These are phyloP conservation scores for Calameuta idolon DNA, from an alignment of 2,888 invertebrate species.

Conservation along the genomic window DNA sequence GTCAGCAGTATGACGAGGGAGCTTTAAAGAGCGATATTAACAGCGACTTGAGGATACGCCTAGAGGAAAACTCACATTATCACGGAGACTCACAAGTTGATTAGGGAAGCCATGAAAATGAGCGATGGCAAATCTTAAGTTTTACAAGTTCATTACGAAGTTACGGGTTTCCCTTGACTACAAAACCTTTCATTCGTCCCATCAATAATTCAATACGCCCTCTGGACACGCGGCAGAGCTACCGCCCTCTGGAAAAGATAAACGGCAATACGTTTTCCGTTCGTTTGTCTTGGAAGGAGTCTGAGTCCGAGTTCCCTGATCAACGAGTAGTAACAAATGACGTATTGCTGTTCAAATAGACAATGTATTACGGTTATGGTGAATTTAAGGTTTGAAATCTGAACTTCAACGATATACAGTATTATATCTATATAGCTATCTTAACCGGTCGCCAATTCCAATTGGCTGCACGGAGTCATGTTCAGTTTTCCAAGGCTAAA, in stretches of 20 bases:
- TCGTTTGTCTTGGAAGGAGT: neutral
- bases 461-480: neutral
- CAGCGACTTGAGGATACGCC: neutral
- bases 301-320: neutral
- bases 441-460: neutral
- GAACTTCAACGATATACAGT: neutral
- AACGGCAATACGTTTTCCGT: neutral
- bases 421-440: neutral
- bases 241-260: neutral
- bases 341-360: neutral
- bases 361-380: neutral
- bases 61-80: neutral
- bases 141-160: neutral
- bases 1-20: neutral
- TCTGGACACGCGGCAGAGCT: neutral
- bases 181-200: neutral
- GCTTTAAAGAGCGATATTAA: neutral
- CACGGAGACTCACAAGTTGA: neutral
- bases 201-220: neutral
- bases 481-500: slow-evolving; percentile 24
- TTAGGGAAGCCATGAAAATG: neutral
- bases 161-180: neutral
- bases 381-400: neutral
- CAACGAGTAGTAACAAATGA: neutral
- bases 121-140: neutral